phyloP scores from a whole-genome alignment of 2,797 vertebrate genomes.

The Brotula barbata region DNA sequence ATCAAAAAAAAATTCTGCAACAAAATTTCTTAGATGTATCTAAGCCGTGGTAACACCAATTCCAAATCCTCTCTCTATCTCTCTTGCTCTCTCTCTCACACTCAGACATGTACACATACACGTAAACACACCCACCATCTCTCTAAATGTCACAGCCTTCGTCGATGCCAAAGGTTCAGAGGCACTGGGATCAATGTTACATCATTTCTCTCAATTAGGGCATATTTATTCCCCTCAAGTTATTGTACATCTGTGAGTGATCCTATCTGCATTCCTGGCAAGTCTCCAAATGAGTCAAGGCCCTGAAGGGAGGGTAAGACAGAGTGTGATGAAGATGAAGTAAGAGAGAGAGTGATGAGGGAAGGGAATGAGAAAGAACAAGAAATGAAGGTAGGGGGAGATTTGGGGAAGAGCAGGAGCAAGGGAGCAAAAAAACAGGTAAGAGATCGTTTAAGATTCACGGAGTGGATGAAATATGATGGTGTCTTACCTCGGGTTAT shows the following conservation, averaged over 20 bases:
- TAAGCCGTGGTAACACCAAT: constrained; percentile 29
- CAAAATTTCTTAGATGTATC: constrained; percentile 24
- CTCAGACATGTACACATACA: neutral
- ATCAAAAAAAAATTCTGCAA: constrained; percentile 18
- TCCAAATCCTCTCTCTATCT: constrained; percentile 12
- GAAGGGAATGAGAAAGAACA: constrained; percentile 34
- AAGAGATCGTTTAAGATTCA: constrained; percentile 65
- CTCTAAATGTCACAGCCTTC: constrained; percentile 74
- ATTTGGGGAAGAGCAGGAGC: constrained; percentile 39
- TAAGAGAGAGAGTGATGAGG: constrained; percentile 19
- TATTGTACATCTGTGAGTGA: constrained; percentile 67
- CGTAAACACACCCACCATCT: constrained; percentile 40
- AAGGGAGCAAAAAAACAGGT: constrained; percentile 20
- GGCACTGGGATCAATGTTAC: constrained; percentile 70
- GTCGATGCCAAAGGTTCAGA: constrained; percentile 64
- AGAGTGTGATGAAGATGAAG: constrained; percentile 44
- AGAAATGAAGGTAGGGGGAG: constrained; percentile 38
- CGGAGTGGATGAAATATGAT: constrained; percentile 69
- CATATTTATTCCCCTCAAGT: constrained; percentile 75
- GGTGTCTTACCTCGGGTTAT: constrained; percentile 67
- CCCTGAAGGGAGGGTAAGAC: constrained; percentile 42
- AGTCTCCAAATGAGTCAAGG: constrained; percentile 45
- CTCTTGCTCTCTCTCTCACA: constrained; percentile 4
- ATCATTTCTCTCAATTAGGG: constrained; percentile 76
- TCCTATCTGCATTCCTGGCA: constrained; percentile 71